phyloP scores from a whole-genome alignment of 2,888 invertebrate genomes.

The Pheosia gnoma region DNA sequence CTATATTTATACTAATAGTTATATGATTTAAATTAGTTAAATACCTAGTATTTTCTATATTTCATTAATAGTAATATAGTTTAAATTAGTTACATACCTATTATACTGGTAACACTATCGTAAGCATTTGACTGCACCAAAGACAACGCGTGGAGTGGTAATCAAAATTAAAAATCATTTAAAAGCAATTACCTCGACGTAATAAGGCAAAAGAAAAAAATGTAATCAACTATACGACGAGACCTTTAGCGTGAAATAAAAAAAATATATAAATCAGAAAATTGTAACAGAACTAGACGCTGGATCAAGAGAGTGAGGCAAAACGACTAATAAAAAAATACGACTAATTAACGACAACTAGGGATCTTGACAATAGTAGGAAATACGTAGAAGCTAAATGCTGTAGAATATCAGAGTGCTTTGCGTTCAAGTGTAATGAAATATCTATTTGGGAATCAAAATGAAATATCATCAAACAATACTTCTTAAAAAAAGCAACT shows the following conservation, averaged over 20 bases:
- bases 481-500: slow-evolving; percentile 43
- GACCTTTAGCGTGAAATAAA: background rate
- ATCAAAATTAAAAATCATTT: slow-evolving; percentile 10
- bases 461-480: slow-evolving; percentile 59
- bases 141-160: slow-evolving; percentile 14
- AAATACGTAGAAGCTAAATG: slow-evolving; percentile 74
- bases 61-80: background rate
- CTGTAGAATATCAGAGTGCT: slow-evolving; percentile 73
- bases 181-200: slow-evolving; percentile 12
- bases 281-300: background rate
- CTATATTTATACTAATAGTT: background rate
- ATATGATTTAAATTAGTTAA: background rate
- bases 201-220: background rate
- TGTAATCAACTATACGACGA: slow-evolving; percentile 3
- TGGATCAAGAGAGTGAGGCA: background rate
- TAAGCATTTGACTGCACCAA: slow-evolving; percentile 14
- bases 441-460: slow-evolving; percentile 59
- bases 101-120: background rate
- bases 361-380: slow-evolving; percentile 81
- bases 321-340: slow-evolving; percentile 26
- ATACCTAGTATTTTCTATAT: background rate
- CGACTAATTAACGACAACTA: slow-evolving; percentile 55
- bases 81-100: too few relatives aligned
- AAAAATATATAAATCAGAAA: background rate
- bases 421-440: slow-evolving; percentile 57